phyloP scores from a whole-genome alignment of 2,888 invertebrate species.

The Drosophila melanosoma region DNA sequence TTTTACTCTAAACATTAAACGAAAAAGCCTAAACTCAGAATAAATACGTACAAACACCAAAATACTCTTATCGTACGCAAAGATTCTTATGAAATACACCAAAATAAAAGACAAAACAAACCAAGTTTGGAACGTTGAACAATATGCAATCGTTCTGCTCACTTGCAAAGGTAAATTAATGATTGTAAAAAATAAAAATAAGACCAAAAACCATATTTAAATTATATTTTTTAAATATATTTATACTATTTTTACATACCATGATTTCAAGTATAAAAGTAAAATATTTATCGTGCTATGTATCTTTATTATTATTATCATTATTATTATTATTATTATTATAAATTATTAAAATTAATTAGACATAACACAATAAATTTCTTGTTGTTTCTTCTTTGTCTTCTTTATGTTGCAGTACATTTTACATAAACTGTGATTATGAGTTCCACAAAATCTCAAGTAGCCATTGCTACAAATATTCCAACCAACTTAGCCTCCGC shows the following conservation, averaged over 20 bases:
- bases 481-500: constrained; percentile 82
- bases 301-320: no score
- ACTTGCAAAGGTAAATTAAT: constrained; percentile 65
- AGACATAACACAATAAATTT: no score
- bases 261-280: background rate
- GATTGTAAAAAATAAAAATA: background rate
- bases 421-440: constrained; percentile 84
- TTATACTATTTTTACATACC: background rate
- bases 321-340: background rate
- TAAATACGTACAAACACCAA: constrained; percentile 57
- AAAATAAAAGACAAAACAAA: constrained; percentile 48
- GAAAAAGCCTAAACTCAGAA: constrained; percentile 27
- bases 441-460: constrained; percentile 85
- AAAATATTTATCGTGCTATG: background rate
- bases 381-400: background rate
- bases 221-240: background rate
- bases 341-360: background rate
- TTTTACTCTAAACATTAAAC: constrained; percentile 60
- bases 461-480: constrained; percentile 85
- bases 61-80: constrained; percentile 50
- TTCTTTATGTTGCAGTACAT: constrained; percentile 70
- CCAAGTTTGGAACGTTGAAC: constrained; percentile 45
- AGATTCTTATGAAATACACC: constrained; percentile 70
- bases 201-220: background rate
- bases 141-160: constrained; percentile 76